Base-by-base conservation (phyloP, 2,113 vertebrate species). In the Labeo rohita region DNA sequence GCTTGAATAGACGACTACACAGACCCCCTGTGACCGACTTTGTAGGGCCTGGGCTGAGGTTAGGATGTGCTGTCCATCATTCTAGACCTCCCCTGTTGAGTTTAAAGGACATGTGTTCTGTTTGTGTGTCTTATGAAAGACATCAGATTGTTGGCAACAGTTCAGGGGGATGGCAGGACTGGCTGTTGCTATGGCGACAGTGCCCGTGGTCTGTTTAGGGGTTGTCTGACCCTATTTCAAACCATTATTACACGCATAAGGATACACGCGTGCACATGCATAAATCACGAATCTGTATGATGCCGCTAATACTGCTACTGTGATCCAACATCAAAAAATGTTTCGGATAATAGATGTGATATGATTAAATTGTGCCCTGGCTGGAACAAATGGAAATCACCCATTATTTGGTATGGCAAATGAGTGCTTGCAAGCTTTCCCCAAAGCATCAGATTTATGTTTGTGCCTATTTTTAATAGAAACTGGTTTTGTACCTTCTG, bases 141-240 rank as follows among this genome's bases (percentile, higher is more conserved):
- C 43, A 50, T 63, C 74, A 65, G 85, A 80, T 75, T 84, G 12
- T 36, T 61, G 72, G 81, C 68, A 50, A 61, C 18, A 84, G 73
- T 84, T 84, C 43, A 78, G 70, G 28, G 81, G 74, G 80, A 12
- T 83, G 80, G 61, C 15, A 21, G 56, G 77, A 76, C 85, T 75
- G 47, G 68, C 47, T 82, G 88, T 87, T 89, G 83, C 85, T 77
- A 87, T 89, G 79, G 86, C 47, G 86, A 89, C 83, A 50, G 50
- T 72, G 80, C 50, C 85, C 82, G 49, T 15, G 73, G 84, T 85
- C 50, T 83, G 80, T 86, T 85, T 74, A 89, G 15, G 43, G 74
- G 81, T 61, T 80, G 23, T 80, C 68, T 86, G 85, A 84, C 82
- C 76, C 39, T 87, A 82, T 81, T 84, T 70, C 21, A n/a, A 84